A percentile compares a stretch with the other conserved stretches of the same genome.
These are phyloP conservation scores for Zele albiditarsus DNA, from an alignment of 2,888 invertebrate genomes.

Conservation along the genomic window DNA sequence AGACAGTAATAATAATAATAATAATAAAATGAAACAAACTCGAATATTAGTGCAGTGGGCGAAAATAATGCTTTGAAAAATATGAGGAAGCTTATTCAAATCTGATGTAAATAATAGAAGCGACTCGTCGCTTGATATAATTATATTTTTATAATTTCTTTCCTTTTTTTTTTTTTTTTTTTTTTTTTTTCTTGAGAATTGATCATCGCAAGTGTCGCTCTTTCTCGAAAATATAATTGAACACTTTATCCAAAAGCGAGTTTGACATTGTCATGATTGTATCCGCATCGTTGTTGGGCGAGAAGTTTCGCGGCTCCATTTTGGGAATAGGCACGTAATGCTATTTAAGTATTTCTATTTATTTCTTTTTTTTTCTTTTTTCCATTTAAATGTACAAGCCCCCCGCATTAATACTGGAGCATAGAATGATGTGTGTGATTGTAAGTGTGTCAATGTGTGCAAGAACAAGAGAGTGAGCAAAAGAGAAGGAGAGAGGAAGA, in stretches of 20 bases:
- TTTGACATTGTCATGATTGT: constrained; percentile 40
- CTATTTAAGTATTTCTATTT: constrained; percentile 29
- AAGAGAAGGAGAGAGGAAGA: neutral
- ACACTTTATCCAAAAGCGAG: neutral
- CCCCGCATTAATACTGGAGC: constrained; percentile 31
- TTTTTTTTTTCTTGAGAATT: constrained; percentile 5
- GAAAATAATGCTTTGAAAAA: constrained; percentile 14
- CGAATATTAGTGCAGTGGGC: too few relatives aligned
- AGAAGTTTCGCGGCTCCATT: constrained; percentile 37
- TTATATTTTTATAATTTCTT: too few relatives aligned
- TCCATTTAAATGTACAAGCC: neutral
- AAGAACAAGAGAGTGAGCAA: neutral
- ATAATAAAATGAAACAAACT: too few relatives aligned
- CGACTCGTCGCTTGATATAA: too few relatives aligned
- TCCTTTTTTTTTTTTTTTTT: neutral
- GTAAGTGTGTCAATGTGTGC: neutral
- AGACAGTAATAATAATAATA: too few relatives aligned
- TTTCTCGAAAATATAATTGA: constrained; percentile 28
- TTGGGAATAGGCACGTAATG: constrained; percentile 35
- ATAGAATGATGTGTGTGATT: neutral
- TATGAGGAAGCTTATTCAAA: constrained; percentile 7
- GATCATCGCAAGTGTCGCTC: constrained; percentile 35
- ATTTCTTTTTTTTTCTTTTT: constrained; percentile 6
- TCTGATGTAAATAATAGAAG: constrained; percentile 20
- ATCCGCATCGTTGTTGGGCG: constrained; percentile 44